These are phyloP conservation scores for Tonatia bakeri DNA, from an alignment of 2,113 vertebrate species.

Conservation along the genomic window DNA sequence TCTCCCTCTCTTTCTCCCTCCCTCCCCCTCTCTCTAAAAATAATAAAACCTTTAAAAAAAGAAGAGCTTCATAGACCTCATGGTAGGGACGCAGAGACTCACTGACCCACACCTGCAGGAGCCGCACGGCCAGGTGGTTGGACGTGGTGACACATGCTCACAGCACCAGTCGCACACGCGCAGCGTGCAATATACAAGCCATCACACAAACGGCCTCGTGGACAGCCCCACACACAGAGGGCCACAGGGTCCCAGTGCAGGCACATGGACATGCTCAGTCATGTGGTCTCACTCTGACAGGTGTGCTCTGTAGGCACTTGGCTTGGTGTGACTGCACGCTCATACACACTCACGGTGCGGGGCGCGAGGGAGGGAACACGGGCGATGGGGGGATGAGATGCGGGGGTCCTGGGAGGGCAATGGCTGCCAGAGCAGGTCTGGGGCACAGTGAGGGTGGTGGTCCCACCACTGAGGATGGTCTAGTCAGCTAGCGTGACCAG, in stretches of 20 bases:
- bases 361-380: slow-evolving; percentile 1
- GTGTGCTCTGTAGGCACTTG: background rate
- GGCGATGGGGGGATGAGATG: slow-evolving; percentile 27
- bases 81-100: background rate
- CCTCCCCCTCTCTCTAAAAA: too few species aligned
- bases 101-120: background rate
- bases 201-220: accelerated
- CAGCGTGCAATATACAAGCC: accelerated
- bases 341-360: background rate
- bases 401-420: background rate
- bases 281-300: background rate
- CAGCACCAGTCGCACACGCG: background rate
- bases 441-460: accelerated
- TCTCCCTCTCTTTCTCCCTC: too few species aligned
- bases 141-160: background rate
- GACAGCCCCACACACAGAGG: background rate
- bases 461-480: background rate
- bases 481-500: background rate
- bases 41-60: too few species aligned
- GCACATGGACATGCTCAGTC: background rate
- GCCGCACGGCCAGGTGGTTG: accelerated
- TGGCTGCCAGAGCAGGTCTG: background rate
- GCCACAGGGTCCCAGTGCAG: background rate
- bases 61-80: background rate
- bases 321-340: background rate